Evolutionary conservation across 2,797 vertebrate species (phyloP).

Genomic region (Hydrophis major): DNA sequence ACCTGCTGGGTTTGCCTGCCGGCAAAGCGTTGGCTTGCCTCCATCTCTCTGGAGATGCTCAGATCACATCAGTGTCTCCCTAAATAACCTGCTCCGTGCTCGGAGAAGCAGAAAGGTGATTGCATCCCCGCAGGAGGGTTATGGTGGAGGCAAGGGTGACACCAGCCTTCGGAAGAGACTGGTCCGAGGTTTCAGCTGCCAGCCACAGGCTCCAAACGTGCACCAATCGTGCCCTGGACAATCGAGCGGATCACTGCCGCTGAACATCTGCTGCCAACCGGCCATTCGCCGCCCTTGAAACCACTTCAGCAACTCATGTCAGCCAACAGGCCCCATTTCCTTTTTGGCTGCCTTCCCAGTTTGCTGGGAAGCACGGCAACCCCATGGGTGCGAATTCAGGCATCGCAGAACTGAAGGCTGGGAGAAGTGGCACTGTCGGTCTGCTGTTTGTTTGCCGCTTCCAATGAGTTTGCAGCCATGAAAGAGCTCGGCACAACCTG

Average conservation of each 20-base stretch:
- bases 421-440: background rate
- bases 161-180: background rate
- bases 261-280: background rate
- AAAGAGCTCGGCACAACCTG: background rate
- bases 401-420: background rate
- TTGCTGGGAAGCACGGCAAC: background rate
- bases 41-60: background rate
- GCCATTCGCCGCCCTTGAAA: background rate
- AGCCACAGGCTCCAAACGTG: background rate
- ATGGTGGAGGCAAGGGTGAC: background rate
- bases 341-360: background rate
- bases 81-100: background rate
- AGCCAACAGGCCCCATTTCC: background rate
- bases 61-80: background rate
- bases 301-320: background rate
- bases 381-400: background rate
- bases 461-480: too few species aligned
- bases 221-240: too few species aligned
- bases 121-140: background rate
- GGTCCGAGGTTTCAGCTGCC: accelerated
- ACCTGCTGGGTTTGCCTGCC: background rate
- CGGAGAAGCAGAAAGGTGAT: background rate
- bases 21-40: background rate
- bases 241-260: background rate
- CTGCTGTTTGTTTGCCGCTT: accelerated